phyloP scores from a whole-genome alignment of 2,888 invertebrate genomes.

The Pteria penguin region DNA sequence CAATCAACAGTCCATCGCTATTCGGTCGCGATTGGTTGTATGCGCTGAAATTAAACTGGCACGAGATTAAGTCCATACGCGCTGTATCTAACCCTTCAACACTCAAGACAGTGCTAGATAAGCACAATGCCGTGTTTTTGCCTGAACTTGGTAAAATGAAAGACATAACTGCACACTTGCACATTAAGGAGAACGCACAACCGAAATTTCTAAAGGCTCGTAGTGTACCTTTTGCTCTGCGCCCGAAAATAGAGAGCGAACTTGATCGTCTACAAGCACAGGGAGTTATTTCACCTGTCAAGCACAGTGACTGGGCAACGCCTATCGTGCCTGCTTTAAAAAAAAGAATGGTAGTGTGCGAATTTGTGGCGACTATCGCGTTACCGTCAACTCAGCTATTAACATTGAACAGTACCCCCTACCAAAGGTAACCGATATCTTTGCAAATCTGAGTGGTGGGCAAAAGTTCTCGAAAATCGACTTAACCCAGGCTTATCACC shows the following conservation, averaged over 20 bases:
- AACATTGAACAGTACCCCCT: no score
- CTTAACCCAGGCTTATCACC: constrained; percentile 50
- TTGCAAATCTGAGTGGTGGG: constrained; percentile 29
- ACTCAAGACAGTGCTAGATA: background rate
- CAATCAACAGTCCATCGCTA: constrained; percentile 7
- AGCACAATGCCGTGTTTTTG: constrained; percentile 5
- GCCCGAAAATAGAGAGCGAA: constrained; percentile 9
- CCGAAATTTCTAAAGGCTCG: constrained; percentile 3
- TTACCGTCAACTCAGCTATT: constrained; percentile 2
- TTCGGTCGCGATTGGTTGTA: constrained; percentile 25
- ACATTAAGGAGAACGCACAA: background rate
- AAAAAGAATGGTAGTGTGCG: constrained; percentile 12
- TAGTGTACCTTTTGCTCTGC: constrained; percentile 4
- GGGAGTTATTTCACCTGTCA: constrained; percentile 2
- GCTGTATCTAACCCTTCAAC: background rate
- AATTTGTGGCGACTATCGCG: constrained; percentile 27
- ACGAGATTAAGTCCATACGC: constrained; percentile 9
- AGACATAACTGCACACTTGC: background rate
- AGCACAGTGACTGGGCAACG: no score
- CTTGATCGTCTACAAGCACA: constrained; percentile 9
- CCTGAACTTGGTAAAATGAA: no score
- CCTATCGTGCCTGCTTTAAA: no score
- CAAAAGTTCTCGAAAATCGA: constrained; percentile 52
- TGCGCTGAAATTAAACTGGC: constrained; percentile 13
- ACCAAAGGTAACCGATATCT: no score